Conservation (phyloP, 2,113 vertebrate species). For the Odontophorus gujanensis region DNA sequence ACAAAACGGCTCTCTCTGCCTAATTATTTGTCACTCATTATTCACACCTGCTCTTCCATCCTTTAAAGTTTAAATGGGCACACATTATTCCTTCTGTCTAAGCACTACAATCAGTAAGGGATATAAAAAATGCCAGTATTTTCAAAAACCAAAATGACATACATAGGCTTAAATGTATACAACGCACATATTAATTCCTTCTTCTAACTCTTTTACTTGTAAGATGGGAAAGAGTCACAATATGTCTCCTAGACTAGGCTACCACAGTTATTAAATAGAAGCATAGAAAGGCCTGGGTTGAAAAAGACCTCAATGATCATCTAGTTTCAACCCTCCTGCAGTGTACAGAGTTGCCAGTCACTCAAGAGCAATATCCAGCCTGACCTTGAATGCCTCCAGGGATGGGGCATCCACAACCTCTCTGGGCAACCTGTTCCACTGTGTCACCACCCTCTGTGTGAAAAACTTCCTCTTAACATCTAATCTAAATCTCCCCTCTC, state of each 20-base stretch:
- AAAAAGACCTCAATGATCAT: too few relatives aligned
- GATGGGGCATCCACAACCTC: too few relatives aligned
- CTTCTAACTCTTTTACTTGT: not conserved
- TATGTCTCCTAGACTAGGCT: not conserved
- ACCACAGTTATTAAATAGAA: too few relatives aligned
- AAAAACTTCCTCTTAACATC: too few relatives aligned
- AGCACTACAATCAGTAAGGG: not conserved
- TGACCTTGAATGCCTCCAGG: too few relatives aligned
- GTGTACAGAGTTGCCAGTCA: too few relatives aligned
- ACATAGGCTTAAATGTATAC: not conserved
- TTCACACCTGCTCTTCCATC: not conserved
- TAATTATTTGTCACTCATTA: not conserved
- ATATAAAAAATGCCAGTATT: not conserved
- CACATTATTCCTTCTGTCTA: not conserved
- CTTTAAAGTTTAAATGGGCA: not conserved
- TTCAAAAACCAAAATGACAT: not conserved
- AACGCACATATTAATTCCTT: not conserved
- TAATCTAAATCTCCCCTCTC: too few relatives aligned
- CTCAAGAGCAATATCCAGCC: too few relatives aligned
- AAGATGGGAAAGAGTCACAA: not conserved
- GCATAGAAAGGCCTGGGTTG: too few relatives aligned
- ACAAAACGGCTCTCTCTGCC: not conserved
- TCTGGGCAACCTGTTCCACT: too few relatives aligned
- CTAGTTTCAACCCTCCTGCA: too few relatives aligned
- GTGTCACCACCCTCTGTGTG: too few relatives aligned